Evolutionary conservation across 1,140 invertebrate species (phyloP), one percentile per base, ranked within the genome.

Genomic region (Solenopsis fugax): DNA sequence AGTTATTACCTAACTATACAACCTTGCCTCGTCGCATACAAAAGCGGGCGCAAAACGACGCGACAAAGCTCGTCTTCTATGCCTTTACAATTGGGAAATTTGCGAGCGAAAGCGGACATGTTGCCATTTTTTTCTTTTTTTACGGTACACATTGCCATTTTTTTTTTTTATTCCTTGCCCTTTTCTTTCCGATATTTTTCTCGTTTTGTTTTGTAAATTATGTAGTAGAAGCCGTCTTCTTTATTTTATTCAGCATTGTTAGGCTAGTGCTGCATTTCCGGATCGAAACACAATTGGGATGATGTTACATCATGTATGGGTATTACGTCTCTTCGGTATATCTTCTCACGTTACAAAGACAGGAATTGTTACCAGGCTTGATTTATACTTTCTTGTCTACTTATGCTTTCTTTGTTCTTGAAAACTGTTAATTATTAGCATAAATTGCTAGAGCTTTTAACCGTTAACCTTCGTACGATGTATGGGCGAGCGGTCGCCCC

Each of bases 1-100:
- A 84, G 80, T 84, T 84, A 84, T 84, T 84, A 84, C 69, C 69
- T 75, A 84, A 84, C 80, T 75, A 50, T 72, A 84, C 69, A 84
- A 37, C n/a, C 80, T 50, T 50, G 80, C 67, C 69, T 62, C 80
- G 54, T 60, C 80, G 54, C 41, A 60, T 84, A 37, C 80, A 41
- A 84, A 75, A 84, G 13, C 80, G 45, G 54, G 45, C 69, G 69
- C 54, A 41, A 75, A 84, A 84, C 54, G 72, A 34, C 18, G 67
- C 41, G 16, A 41, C 67, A 29, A 60, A 50, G 80, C 52, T 60
- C 21, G 16, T 48, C 69, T 21, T 56, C 54, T 24, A 24, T 21
- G 41, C 45, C 41, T 13, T 73, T 60, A 24, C 56, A 84, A 73
- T 37, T 18, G 80, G 29, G 69, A 60, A 18, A 58, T 82, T 60